Evolutionary conservation across 1,140 invertebrate species (phyloP), one percentile per base, ranked within the genome.

Genomic region (Theocolax elegans): DNA sequence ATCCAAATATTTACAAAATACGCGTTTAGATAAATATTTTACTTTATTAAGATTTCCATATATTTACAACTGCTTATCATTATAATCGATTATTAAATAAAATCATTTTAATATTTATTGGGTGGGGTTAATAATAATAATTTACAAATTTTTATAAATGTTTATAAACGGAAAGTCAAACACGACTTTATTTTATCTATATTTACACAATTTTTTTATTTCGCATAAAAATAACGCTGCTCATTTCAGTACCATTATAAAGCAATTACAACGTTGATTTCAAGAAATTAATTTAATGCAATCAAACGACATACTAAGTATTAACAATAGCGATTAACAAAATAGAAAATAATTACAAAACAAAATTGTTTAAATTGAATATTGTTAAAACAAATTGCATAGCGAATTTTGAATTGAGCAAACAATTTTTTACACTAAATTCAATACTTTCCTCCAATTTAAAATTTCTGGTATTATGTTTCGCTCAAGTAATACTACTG

Each of bases 161-260:
- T 63, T 64, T 64, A 58, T 59, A 72, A 72, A 64, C 42, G 25
- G 51, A 69, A 44, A 59, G 46, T 65, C 54, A 60, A n/a, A 46
- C 12, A 10, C 27, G 48, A 53, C 56, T 69, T 73, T 69, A 65
- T 73, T 73, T 69, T 40, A 23, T 69, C 29, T 48, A 53, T 73
- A 73, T 73, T 56, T 73, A 73, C 72, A 73, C 29, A 27, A 35
- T 23, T 58, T 63, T 21, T 59, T 59, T 63, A 46, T 44, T 63
- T 64, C 19, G 29, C 70, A 65, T 64, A 69, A 73, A 73, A 73
- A 53, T 72, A 68, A 72, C 49, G 42, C 46, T 67, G 44, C 29
- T 59, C 23, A 59, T 1, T 35, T 67, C 27, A 46, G 29, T 49
- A 46, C 15, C 54, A 12, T 65, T 68, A 46, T 49, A 53, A 51